Conservation (phyloP, 1,140 invertebrate genomes). For the Amyelois transitella region DNA sequence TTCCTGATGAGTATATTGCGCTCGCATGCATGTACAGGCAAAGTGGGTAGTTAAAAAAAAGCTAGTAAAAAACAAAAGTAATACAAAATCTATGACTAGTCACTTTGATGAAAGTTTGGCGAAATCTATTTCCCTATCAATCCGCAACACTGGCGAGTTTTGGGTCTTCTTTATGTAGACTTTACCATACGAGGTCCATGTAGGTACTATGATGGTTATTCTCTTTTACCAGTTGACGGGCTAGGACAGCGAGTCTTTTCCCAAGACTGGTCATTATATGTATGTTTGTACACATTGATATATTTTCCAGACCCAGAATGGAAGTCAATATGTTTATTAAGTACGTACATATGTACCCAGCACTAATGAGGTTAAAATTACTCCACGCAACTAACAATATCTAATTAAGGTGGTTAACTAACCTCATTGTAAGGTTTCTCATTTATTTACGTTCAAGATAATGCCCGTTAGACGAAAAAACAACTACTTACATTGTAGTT, state of each 20-base stretch:
- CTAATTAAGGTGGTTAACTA: too few relatives aligned
- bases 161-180: conserved; percentile 2
- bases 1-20: too few relatives aligned
- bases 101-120: background rate
- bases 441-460: too few relatives aligned
- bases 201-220: conserved; percentile 3
- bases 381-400: too few relatives aligned
- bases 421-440: too few relatives aligned
- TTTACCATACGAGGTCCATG: conserved; percentile 9
- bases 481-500: too few relatives aligned
- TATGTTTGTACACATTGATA: too few relatives aligned
- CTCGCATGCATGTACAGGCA: background rate
- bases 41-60: background rate
- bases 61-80: background rate
- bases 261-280: background rate
- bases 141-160: conserved; percentile 2
- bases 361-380: too few relatives aligned
- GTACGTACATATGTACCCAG: too few relatives aligned
- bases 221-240: background rate
- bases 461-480: too few relatives aligned
- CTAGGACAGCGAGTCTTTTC: background rate
- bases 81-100: background rate
- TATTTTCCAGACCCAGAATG: too few relatives aligned
- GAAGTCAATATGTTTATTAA: too few relatives aligned
- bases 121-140: conserved; percentile 2